Conservation (phyloP, 2,113 vertebrate genomes). For the Macroglossus sobrinus region DNA sequence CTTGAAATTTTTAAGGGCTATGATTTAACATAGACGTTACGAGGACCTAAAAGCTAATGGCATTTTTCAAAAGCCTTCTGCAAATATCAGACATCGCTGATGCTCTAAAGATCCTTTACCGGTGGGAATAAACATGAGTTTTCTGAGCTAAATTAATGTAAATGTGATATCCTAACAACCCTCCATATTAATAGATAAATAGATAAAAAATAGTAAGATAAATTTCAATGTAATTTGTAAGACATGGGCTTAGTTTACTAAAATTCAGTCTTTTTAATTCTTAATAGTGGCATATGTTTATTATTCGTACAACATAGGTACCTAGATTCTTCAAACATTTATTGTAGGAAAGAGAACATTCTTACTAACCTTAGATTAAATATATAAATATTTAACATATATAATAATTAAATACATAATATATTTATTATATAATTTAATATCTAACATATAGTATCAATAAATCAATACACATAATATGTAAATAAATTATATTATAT, state of each 20-base stretch:
- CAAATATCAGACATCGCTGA: not conserved
- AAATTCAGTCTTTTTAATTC: not conserved
- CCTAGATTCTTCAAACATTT: not conserved
- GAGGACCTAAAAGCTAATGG: not conserved
- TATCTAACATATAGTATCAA: too few relatives aligned
- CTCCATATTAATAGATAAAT: not conserved
- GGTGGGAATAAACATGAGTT: not conserved
- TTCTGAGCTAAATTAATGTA: not conserved
- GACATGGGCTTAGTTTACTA: not conserved
- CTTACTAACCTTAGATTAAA: not conserved
- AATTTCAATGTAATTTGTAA: not conserved
- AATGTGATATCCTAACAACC: not conserved
- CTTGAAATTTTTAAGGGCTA: not conserved
- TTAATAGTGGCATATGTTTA: not conserved
- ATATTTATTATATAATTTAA: too few relatives aligned
- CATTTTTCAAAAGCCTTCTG: slow-evolving; percentile 27
- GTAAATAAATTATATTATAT: too few relatives aligned
- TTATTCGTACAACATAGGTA: not conserved
- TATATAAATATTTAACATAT: too few relatives aligned
- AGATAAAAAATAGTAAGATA: not conserved
- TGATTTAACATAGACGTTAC: not conserved
- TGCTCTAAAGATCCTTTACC: not conserved
- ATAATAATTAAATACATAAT: too few relatives aligned
- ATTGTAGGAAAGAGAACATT: not conserved
- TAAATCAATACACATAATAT: too few relatives aligned